These are phyloP conservation scores for Nezara viridula DNA, from an alignment of 2,888 invertebrate genomes.

Conservation along the genomic window DNA sequence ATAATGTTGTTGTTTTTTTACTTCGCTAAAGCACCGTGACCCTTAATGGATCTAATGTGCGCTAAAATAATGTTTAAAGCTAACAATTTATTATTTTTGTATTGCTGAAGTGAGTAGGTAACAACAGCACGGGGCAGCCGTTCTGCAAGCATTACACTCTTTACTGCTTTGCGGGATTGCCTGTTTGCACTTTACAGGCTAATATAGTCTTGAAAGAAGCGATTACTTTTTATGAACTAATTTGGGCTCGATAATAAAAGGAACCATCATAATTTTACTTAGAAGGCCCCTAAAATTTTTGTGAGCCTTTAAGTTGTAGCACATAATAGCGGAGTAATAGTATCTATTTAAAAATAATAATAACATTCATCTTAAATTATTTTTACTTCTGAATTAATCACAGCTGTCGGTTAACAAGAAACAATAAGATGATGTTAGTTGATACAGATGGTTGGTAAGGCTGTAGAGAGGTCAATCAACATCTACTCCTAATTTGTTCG, in stretches of 20 bases:
- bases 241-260: constrained; percentile 15
- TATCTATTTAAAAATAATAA: not conserved
- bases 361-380: not conserved
- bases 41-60: too few relatives aligned
- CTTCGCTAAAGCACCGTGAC: too few relatives aligned
- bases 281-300: not conserved
- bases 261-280: not conserved
- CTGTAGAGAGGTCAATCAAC: too few relatives aligned
- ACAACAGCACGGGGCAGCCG: not conserved
- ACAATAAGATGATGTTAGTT: too few relatives aligned
- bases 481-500: too few relatives aligned
- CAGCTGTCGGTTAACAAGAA: too few relatives aligned
- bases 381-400: too few relatives aligned
- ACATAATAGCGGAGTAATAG: not conserved
- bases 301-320: not conserved
- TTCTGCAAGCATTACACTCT: not conserved
- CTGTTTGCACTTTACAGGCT: not conserved
- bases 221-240: constrained; percentile 8
- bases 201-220: not conserved
- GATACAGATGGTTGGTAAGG: too few relatives aligned
- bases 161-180: not conserved
- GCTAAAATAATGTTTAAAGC: not conserved
- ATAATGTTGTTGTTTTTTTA: too few relatives aligned
- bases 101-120: not conserved
- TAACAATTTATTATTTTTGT: not conserved